Evolutionary conservation across 2,113 vertebrate species (phyloP).

Genomic region (Syrrhaptes paradoxus): DNA sequence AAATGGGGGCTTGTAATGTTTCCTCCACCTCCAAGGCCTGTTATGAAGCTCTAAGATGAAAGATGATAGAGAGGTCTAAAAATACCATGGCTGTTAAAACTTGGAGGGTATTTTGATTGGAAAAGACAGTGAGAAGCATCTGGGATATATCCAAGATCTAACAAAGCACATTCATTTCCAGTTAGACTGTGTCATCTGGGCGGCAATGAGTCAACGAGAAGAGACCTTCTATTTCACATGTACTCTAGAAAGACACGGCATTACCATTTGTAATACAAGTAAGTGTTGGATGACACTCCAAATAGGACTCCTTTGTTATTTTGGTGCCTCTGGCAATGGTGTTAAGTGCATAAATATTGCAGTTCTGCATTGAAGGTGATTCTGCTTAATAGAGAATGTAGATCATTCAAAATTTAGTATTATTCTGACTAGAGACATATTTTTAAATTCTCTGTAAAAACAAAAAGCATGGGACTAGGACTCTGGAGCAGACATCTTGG

Average conservation of each 20-base stretch:
- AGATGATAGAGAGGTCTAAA: background rate
- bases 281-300: background rate
- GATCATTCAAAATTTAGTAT: background rate
- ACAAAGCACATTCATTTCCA: background rate
- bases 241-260: background rate
- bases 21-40: background rate
- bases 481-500: background rate
- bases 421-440: background rate
- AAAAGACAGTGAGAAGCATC: background rate
- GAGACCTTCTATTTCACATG: background rate
- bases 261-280: background rate
- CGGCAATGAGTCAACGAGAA: background rate
- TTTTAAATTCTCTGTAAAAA: slow-evolving; percentile 37
- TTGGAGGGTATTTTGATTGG: background rate
- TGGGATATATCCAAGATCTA: slow-evolving; percentile 1
- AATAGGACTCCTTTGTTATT: background rate
- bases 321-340: background rate
- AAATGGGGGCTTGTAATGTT: background rate
- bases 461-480: background rate
- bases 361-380: background rate
- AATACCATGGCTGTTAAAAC: background rate
- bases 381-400: background rate
- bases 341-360: background rate
- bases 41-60: background rate
- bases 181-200: background rate